A percentile compares a stretch with the other conserved stretches of the same genome.
These are phyloP conservation scores for Copidosoma aretas DNA, from an alignment of 2,888 invertebrate genomes.

Conservation along the genomic window DNA sequence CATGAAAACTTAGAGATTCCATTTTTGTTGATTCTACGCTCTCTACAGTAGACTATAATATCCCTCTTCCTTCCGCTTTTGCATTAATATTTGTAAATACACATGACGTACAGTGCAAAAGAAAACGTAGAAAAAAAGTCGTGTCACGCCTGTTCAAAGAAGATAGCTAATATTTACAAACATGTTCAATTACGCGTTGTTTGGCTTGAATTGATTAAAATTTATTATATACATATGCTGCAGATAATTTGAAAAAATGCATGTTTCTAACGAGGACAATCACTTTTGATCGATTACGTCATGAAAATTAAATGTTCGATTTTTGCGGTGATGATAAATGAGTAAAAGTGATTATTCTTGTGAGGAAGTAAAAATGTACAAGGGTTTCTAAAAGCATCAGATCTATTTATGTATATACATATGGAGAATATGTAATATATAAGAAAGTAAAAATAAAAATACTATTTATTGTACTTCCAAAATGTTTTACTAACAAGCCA, in stretches of 20 bases:
- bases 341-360: conserved; percentile 6
- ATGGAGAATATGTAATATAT: no score
- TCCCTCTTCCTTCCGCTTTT: conserved; percentile 17
- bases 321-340: neutral
- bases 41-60: neutral
- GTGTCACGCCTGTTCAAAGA: conserved; percentile 19
- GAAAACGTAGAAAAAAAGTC: conserved; percentile 5
- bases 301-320: neutral
- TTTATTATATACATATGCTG: conserved; percentile 8
- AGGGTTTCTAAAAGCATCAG: neutral
- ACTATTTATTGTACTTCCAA: no score
- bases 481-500: no score
- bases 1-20: neutral
- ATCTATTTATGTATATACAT: neutral
- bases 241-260: neutral
- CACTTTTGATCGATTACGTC: neutral
- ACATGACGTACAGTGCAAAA: no score
- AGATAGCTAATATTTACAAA: conserved; percentile 16
- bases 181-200: neutral
- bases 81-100: conserved; percentile 23
- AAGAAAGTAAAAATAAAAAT: no score
- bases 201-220: conserved; percentile 16
- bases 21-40: no score
- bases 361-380: neutral
- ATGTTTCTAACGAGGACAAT: neutral